phyloP scores from a whole-genome alignment of 30 jellyfish, hydroid and myxozoan genomes.

The Aurelia aurita region DNA sequence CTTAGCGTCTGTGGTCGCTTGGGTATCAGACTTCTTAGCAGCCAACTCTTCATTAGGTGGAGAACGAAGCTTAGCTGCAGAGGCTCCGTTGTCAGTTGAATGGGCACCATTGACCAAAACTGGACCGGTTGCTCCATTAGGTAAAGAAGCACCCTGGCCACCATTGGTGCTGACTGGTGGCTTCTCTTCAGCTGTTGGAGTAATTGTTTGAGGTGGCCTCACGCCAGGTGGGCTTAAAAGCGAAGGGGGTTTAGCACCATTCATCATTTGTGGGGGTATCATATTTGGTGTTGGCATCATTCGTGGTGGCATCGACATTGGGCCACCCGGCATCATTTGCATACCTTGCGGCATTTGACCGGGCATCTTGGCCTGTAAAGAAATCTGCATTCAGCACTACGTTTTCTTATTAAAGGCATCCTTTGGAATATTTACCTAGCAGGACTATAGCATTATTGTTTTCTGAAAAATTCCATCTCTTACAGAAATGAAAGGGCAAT shows the following conservation, averaged over 20 bases:
- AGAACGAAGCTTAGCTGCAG: too few species aligned
- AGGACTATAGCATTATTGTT: too few species aligned
- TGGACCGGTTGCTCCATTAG: not conserved
- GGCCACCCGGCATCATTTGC: slow-evolving; percentile 6
- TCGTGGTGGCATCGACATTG: not conserved
- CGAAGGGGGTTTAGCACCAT: not conserved
- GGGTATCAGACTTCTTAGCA: slow-evolving; percentile 15
- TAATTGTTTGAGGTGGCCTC: not conserved
- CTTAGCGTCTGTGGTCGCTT: not conserved
- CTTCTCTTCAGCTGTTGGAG: not conserved
- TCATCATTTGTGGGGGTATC: slow-evolving; percentile 3
- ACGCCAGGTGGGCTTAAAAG: not conserved
- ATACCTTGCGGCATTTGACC: not conserved
- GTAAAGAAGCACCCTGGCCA: not conserved
- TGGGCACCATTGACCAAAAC: too few species aligned
- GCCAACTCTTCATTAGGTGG: slow-evolving; percentile 6
- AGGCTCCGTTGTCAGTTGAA: too few species aligned
- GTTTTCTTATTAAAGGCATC: too few species aligned
- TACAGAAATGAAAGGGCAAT: too few species aligned
- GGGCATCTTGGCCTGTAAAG: not conserved
- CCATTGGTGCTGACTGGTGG: not conserved
- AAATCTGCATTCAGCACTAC: not conserved
- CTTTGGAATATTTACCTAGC: too few species aligned
- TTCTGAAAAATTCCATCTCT: too few species aligned
- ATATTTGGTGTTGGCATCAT: slow-evolving; percentile 19